These are phyloP conservation scores for Ondatra zibethicus DNA, from an alignment of 2,113 vertebrate species.

Conservation along the genomic window DNA sequence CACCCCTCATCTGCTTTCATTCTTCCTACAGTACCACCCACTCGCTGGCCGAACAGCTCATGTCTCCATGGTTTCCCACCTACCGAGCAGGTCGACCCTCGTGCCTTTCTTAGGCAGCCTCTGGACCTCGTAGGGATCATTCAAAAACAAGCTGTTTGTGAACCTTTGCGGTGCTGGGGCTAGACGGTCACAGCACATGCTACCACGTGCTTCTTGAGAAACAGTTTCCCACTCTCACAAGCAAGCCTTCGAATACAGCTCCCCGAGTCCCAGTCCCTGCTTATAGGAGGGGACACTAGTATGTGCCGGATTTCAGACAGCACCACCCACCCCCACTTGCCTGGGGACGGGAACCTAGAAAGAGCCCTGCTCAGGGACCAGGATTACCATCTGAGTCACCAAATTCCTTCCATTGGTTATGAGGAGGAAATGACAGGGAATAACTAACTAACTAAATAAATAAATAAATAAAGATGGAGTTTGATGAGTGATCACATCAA, in stretches of 20 bases:
- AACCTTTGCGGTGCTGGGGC: neutral
- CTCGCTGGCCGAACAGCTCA: fast-evolving
- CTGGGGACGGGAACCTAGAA: neutral
- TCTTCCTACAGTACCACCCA: fast-evolving
- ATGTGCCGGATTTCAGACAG: neutral
- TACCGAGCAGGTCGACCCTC: neutral
- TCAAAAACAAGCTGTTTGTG: neutral
- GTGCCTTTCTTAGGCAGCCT: neutral
- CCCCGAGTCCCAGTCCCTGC: neutral
- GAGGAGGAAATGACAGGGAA: neutral
- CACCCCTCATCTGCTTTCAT: neutral
- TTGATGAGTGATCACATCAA: neutral
- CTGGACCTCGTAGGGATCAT: neutral
- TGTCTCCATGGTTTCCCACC: fast-evolving
- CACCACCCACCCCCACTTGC: neutral
- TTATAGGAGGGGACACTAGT: too few species aligned
- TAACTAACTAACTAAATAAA: too few species aligned
- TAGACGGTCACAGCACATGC: too few species aligned
- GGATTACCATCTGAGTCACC: fast-evolving
- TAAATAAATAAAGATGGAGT: too few species aligned
- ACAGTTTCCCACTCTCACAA: neutral
- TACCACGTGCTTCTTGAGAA: neutral
- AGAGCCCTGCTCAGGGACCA: neutral
- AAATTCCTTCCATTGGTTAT: fast-evolving
- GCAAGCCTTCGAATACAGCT: neutral